Evolutionary conservation across 1,140 invertebrate genomes (phyloP), one percentile per base, ranked within the genome.

Genomic region (Pogonus chalceus): DNA sequence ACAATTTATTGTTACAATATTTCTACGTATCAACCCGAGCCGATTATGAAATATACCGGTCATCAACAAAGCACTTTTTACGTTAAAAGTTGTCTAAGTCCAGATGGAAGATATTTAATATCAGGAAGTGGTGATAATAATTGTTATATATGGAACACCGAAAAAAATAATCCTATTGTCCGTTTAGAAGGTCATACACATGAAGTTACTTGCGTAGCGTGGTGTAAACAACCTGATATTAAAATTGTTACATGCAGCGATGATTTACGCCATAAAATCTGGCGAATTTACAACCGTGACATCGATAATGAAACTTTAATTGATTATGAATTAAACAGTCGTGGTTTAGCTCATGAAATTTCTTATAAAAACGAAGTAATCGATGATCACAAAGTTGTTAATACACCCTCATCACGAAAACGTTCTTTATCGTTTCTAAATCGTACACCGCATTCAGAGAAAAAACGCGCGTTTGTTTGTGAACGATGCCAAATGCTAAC

Each of bases 1-100:
- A 79, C 79, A 21, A 89, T 95, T 39, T 93, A 92, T 66, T 82
- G 84, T 60, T 93, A 86, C 65, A 88, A 93, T 65, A 72, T 90
- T 46, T 76, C 80, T 0, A 81, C 84, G 0, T 88, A 83, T 64
- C 79, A 79, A 60, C 65, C 75, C 3, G 69, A 81, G 35, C 88
- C 89, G 0, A 63, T 80, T 51, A 76, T 74, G 52, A 68, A 70
- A 47, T 83, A 81, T 62, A 72, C 72, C 52, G 89, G 89, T 0
- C 82, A 90, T 65, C 73, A 83, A 55, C 88, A 85, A 66, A 76
- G 75, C 23, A 83, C 87, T 0, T 93, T 89, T 72, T 93, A 88
- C 71, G 83, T 92, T 7, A 91, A 91, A 64, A 79, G 84, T 0
- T 79, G 82, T 57, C 69, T 93, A 18, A 90, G 87, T 69, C 79